Evolutionary conservation across 2,888 invertebrate genomes (phyloP).

Genomic region (Ennomos fuscantarius): DNA sequence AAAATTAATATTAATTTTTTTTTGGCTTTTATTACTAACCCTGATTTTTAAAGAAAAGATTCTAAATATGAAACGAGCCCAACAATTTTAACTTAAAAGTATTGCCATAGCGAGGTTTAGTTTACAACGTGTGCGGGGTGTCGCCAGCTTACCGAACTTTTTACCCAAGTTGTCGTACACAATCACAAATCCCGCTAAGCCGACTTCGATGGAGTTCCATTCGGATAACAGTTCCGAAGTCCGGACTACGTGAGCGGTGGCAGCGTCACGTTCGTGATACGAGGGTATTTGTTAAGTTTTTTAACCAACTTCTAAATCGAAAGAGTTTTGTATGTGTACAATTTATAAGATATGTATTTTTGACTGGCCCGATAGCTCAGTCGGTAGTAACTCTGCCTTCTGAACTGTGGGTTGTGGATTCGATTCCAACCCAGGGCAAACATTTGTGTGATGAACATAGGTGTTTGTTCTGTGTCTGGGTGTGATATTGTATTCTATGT

Average conservation of each 20-base stretch:
- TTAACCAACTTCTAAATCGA: no score
- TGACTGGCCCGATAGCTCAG: no score
- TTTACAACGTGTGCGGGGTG: neutral
- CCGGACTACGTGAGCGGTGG: constrained; percentile 26
- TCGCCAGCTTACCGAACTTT: constrained; percentile 25
- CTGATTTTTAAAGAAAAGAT: no score
- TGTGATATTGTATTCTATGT: no score
- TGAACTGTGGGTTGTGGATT: no score
- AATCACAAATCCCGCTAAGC: constrained; percentile 51
- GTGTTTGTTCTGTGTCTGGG: no score
- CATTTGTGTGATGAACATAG: no score
- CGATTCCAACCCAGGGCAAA: no score
- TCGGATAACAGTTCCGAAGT: constrained; percentile 33
- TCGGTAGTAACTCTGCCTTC: no score
- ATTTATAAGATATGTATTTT: neutral
- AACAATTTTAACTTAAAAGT: neutral
- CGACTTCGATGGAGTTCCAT: constrained; percentile 50
- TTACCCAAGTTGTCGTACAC: constrained; percentile 26
- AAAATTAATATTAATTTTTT: no score
- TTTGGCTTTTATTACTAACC: no score
- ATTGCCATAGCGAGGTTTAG: neutral
- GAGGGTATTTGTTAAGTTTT: constrained; percentile 10
- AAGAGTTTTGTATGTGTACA: neutral
- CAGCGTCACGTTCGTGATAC: constrained; percentile 10
- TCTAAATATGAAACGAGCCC: no score